Conservation (phyloP, 2,113 vertebrate genomes). For the Mionectes macconnelli region DNA sequence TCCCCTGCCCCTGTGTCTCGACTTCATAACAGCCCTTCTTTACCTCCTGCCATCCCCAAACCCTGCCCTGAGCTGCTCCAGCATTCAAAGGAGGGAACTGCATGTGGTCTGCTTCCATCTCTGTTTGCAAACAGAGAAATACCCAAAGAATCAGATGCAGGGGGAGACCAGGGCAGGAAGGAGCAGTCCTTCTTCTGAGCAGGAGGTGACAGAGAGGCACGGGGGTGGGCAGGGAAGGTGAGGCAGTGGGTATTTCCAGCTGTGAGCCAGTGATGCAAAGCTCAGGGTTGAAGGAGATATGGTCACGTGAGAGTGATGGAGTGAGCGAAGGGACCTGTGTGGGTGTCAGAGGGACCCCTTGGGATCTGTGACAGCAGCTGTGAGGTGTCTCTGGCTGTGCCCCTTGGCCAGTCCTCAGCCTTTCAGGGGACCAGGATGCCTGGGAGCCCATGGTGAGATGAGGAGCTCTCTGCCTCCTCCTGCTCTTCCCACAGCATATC, state of each 20-base stretch:
- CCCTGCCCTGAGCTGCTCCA: not conserved
- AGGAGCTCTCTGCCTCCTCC: not conserved
- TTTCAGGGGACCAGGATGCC: not conserved
- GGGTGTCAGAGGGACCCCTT: not conserved
- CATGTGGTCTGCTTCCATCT: not conserved
- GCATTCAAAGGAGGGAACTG: not conserved
- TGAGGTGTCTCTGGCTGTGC: fast-evolving
- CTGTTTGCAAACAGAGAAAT: not conserved
- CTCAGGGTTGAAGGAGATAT: not conserved
- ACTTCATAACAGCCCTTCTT: not conserved
- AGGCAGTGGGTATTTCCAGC: not conserved
- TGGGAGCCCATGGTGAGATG: not conserved
- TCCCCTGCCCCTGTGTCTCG: not conserved
- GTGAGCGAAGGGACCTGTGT: not conserved
- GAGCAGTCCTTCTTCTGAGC: not conserved
- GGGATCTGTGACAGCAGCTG: not conserved
- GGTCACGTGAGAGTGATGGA: not conserved
- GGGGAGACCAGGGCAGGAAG: not conserved
- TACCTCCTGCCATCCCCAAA: not conserved
- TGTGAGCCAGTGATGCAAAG: fast-evolving
- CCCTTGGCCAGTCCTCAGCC: not conserved
- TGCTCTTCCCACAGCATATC: not conserved
- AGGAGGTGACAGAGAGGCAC: not conserved
- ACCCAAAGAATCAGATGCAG: not conserved
- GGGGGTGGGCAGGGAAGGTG: not conserved